These are phyloP conservation scores for Syrrhaptes paradoxus DNA, from an alignment of 2,113 vertebrate genomes.

Conservation along the genomic window DNA sequence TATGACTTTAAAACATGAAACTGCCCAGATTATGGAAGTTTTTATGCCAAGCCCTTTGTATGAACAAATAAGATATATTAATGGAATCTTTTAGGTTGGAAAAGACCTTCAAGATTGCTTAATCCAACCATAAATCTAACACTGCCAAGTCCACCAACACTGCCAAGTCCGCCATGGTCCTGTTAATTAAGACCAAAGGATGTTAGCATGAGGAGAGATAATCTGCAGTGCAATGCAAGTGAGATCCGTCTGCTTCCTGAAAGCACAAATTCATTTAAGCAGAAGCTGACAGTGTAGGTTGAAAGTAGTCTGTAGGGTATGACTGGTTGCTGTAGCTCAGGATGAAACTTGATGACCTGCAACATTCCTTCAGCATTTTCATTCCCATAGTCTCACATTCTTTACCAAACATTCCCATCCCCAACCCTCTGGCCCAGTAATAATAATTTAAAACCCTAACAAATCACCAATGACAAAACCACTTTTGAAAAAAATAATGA, in stretches of 20 bases:
- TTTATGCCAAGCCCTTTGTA: background rate
- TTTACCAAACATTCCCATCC: background rate
- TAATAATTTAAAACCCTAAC: background rate
- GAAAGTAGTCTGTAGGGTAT: background rate
- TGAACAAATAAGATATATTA: background rate
- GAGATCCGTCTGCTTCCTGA: background rate
- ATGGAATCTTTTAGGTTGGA: too few species aligned
- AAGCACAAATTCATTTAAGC: background rate
- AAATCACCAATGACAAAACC: background rate
- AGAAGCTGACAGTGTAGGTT: background rate
- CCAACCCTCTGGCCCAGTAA: background rate
- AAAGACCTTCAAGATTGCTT: background rate
- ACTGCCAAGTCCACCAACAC: background rate
- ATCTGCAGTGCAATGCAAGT: background rate
- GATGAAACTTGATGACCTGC: background rate
- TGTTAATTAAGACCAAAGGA: background rate
- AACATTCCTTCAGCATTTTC: slow-evolving; percentile 2
- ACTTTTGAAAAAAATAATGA: background rate
- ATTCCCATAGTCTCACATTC: background rate
- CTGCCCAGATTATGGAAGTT: background rate
- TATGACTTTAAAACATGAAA: background rate
- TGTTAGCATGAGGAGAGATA: background rate
- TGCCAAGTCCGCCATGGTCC: background rate
- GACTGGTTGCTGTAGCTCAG: background rate
- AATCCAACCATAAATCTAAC: background rate